Conservation (phyloP, 2,797 vertebrate species). For the Danio albolineatus region DNA sequence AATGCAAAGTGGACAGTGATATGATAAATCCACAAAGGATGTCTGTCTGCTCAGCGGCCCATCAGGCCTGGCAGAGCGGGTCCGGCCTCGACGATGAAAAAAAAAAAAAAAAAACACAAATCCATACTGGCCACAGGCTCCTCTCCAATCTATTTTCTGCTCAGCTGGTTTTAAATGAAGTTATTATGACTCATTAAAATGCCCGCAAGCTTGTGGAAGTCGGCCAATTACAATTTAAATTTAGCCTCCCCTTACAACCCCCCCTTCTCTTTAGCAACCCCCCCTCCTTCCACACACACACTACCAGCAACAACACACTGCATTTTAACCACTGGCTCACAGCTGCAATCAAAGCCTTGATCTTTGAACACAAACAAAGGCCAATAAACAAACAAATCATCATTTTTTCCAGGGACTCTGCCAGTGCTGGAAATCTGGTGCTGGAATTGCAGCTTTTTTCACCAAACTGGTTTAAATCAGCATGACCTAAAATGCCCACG, state of each 20-base stretch:
- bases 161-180: conserved; percentile 99
- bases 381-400: conserved; percentile 65
- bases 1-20: conserved; percentile 53
- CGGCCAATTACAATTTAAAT: conserved; percentile 99
- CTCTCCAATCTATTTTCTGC: conserved; percentile 99
- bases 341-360: conserved; percentile 66
- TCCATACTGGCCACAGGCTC: conserved; percentile 99
- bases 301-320: conserved; percentile 56
- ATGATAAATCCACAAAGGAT: conserved; percentile 51
- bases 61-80: conserved; percentile 70
- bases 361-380: conserved; percentile 61
- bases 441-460: conserved; percentile 9
- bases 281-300: conserved; percentile 59
- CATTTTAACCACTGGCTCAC: conserved; percentile 61
- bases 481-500: conserved; percentile 27
- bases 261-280: conserved; percentile 67
- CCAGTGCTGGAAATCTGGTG: conserved; percentile 51
- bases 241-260: conserved; percentile 85
- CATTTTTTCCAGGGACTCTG: conserved; percentile 54
- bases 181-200: conserved; percentile 99
- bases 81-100: conserved; percentile 74
- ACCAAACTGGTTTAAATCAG: conserved; percentile 53
- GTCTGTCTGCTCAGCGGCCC: conserved; percentile 72
- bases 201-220: conserved; percentile 99
- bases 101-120: conserved; percentile 76